A percentile compares a stretch with the other conserved stretches of the same genome.
These are phyloP conservation scores for Pissodes strobi DNA, from an alignment of 1,140 invertebrate genomes.

Conservation along the genomic window DNA sequence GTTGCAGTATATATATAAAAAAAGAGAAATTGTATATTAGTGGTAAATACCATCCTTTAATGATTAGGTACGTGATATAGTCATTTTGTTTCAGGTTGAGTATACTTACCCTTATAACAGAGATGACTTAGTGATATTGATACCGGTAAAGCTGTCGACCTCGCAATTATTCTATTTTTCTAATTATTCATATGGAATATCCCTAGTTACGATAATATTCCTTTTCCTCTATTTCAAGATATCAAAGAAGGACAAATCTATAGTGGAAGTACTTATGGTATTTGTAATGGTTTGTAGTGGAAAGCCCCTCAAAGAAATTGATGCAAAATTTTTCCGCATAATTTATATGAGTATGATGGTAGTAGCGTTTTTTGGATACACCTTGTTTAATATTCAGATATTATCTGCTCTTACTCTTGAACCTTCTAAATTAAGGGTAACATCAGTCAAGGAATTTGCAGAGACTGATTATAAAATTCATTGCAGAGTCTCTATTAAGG, in stretches of 20 bases:
- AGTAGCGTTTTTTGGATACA: slow-evolving; percentile 11
- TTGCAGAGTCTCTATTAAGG: background rate
- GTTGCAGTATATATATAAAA: too few relatives aligned
- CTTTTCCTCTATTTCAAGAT: slow-evolving; percentile 2
- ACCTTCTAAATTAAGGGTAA: background rate
- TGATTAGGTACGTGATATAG: too few relatives aligned
- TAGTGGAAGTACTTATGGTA: slow-evolving; percentile 1
- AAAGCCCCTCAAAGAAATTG: background rate
- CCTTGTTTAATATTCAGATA: slow-evolving; percentile 9
- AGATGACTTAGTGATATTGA: slow-evolving; percentile 24
- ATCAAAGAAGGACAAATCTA: background rate
- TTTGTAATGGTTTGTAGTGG: slow-evolving; percentile 11
- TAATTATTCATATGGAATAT: background rate
- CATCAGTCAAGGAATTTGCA: slow-evolving; percentile 19
- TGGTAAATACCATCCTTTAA: too few relatives aligned
- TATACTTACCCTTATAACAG: slow-evolving; percentile 23
- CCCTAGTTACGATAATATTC: background rate
- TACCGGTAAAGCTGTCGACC: background rate
- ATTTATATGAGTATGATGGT: slow-evolving; percentile 17
- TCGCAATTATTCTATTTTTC: background rate
- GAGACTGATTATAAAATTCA: background rate
- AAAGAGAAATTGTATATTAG: too few relatives aligned
- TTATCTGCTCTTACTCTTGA: background rate
- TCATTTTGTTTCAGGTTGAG: slow-evolving; percentile 25
- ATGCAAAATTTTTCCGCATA: slow-evolving; percentile 1